Conservation (phyloP, 2,797 vertebrate species). For the Sebastes oblongus region DNA sequence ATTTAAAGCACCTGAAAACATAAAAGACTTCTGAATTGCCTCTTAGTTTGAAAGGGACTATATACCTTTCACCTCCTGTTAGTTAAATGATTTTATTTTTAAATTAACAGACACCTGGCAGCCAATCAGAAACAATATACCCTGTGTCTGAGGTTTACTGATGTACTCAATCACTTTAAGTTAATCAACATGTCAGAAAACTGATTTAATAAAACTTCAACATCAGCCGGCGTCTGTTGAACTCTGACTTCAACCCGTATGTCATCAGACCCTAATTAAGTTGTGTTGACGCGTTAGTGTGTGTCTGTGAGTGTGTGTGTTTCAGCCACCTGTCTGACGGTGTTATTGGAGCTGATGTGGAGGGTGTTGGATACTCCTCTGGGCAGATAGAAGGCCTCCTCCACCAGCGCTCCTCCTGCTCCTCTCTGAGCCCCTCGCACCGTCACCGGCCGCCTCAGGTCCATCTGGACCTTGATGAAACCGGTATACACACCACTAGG, state of each 20-base stretch:
- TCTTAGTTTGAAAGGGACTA: neutral
- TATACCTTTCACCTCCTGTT: neutral
- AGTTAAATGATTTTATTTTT: neutral
- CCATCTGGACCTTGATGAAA: constrained; percentile 97
- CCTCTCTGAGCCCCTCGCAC: constrained; percentile 73
- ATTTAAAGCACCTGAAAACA: accelerated
- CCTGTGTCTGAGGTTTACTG: neutral
- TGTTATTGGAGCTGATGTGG: constrained; percentile 95
- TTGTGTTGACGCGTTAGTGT: constrained; percentile 18
- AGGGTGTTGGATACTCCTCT: constrained; percentile 88
- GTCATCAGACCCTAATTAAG: constrained; percentile 44
- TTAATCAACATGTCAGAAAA: neutral
- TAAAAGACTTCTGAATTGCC: neutral
- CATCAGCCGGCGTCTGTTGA: neutral
- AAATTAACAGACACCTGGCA: neutral
- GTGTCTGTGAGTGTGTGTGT: constrained; percentile 27
- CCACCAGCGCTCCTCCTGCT: constrained; percentile 45
- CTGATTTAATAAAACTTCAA: neutral
- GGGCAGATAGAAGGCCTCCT: constrained; percentile 89
- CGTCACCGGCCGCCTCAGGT: constrained; percentile 89
- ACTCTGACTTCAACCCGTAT: neutral
- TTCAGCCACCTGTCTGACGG: constrained; percentile 83
- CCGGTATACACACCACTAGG: constrained; percentile 89
- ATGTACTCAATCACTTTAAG: neutral
- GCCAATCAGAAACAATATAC: neutral